phyloP scores from a whole-genome alignment of 2,888 invertebrate species.

The Drosophila quinaria region DNA sequence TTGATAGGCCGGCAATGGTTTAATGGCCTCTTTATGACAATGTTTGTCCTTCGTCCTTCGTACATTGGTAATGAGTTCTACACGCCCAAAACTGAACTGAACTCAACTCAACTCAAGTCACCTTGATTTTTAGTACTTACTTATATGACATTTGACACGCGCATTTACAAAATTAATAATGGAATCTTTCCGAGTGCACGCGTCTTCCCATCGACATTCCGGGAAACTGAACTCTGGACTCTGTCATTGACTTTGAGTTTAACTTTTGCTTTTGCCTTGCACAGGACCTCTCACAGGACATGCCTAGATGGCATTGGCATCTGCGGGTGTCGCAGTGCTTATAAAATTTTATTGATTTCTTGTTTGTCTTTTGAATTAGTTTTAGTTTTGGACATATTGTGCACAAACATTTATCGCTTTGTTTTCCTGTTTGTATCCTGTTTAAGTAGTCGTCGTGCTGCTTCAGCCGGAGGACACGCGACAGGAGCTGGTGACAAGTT shows the following conservation, averaged over 20 bases:
- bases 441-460: slow-evolving; percentile 80
- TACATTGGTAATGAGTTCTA: slow-evolving; percentile 47
- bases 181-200: slow-evolving; percentile 59
- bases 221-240: slow-evolving; percentile 15
- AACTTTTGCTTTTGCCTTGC: slow-evolving; percentile 28
- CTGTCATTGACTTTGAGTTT: slow-evolving; percentile 29
- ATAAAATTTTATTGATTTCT: slow-evolving; percentile 73
- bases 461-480: slow-evolving; percentile 77
- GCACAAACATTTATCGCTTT: slow-evolving; percentile 34
- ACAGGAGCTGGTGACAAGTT: slow-evolving; percentile 81
- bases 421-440: slow-evolving; percentile 36
- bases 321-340: slow-evolving; percentile 71
- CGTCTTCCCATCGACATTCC: slow-evolving; percentile 46
- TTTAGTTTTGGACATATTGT: slow-evolving; percentile 47
- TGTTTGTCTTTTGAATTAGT: slow-evolving; percentile 61
- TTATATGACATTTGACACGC: slow-evolving; percentile 73
- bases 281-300: slow-evolving; percentile 1
- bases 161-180: slow-evolving; percentile 78
- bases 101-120: slow-evolving; percentile 32
- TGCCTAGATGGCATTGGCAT: slow-evolving; percentile 34
- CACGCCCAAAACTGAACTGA: slow-evolving; percentile 37
- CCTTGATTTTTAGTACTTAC: slow-evolving; percentile 69
- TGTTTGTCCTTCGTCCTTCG: slow-evolving; percentile 53
- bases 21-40: slow-evolving; percentile 59
- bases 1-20: slow-evolving; percentile 60